Evolutionary conservation across 2,888 invertebrate species (phyloP).

Genomic region (Rhynchonema sp.): DNA sequence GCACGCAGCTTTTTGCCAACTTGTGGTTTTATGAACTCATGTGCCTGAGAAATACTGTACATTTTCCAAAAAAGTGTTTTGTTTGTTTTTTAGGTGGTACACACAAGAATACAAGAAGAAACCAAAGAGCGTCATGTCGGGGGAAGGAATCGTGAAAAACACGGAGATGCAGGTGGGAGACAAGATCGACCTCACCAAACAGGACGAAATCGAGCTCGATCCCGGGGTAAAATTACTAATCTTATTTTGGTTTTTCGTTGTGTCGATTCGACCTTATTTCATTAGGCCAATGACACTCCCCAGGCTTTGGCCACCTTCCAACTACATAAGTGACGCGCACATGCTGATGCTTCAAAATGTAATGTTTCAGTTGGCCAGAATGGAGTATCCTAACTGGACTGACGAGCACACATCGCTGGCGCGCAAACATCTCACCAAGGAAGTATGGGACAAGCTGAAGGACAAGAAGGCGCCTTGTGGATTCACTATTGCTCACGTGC

Average conservation of each 20-base stretch:
- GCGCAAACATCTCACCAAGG: constrained; percentile 8
- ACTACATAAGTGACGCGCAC: no score
- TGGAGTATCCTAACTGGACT: background rate
- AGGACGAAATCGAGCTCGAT: background rate
- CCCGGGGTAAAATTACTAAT: no score
- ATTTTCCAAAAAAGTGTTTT: no score
- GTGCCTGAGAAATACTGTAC: no score
- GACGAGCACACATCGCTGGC: constrained; percentile 11
- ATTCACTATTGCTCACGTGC: background rate
- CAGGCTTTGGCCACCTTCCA: no score
- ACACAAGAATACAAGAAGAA: background rate
- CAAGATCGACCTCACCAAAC: background rate
- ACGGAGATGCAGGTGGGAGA: background rate
- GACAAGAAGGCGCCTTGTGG: background rate
- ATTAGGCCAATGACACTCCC: no score
- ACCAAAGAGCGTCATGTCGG: background rate
- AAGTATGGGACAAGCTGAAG: constrained; percentile 1
- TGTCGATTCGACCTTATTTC: no score
- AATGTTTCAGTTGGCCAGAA: background rate
- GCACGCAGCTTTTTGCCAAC: no score
- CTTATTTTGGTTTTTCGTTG: no score
- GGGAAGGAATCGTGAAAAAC: background rate
- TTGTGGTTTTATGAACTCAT: no score
- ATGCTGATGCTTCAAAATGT: no score
- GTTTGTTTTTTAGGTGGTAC: no score